Evolutionary conservation across 2,888 invertebrate genomes (phyloP), one percentile per base, ranked within the genome.

Genomic region (Clostera curtula): DNA sequence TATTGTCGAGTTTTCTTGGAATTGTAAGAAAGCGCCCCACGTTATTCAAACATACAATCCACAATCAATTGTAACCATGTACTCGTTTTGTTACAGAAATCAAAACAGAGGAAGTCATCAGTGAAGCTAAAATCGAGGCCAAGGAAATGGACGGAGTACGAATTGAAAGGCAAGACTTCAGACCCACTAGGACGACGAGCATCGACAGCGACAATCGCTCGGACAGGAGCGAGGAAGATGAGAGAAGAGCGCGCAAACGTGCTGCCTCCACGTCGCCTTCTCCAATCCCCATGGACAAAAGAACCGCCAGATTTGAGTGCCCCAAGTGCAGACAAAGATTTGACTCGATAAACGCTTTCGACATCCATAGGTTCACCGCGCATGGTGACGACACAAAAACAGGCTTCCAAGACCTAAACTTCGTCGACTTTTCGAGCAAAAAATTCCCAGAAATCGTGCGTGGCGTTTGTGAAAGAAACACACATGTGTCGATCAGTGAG

Each of bases 361-460:
- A 90, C 48, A 80, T 89, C 17, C 94, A 94, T 64, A 86, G 88
- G 20, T 87, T 86, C 52, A 87, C 88, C 43, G 86, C 82, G 1
- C 92, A 92, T 45, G 69, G 74, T 5, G 80, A 82, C 42, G 87
- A 87, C 36, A 75, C 85, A 1, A 86, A 90, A 21, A 71, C 87
- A 1, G 90, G 90, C 8, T 91, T 90, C 62, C 87, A 88, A 43
- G 92, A 93, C 63, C 73, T 90, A 28, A 88, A 89, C 2, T 92
- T 90, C 58, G 87, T 91, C n/a, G 93, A 93, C 56, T 95, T 93
- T 58, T 90, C 93, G 0, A 89, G 88, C 33, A 88, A 88, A 44
- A 94, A 94, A 60, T 93, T 93, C 56, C 89, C 93, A 0, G 86
- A 92, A 27, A 92, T 94, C 40, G 91, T 93, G 0, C 87, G 91